phyloP scores from a whole-genome alignment of 2,113 vertebrate species.

The Petrocephalus zakoni region DNA sequence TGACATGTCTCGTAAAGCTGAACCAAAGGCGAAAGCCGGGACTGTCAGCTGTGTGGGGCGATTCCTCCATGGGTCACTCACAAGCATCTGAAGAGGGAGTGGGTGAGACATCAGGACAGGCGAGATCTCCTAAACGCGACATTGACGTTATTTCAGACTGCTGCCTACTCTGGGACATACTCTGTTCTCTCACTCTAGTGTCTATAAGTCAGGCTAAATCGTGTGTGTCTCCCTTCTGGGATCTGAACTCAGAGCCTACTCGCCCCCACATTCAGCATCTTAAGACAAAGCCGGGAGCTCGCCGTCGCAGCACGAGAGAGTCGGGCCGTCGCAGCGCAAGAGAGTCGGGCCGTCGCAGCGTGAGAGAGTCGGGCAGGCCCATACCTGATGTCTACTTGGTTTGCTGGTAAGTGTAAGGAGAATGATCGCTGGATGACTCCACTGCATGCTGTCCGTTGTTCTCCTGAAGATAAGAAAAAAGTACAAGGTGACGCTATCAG shows the following conservation, averaged over 20 bases:
- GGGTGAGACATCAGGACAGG: background rate
- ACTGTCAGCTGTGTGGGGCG: constrained; percentile 71
- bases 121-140: background rate
- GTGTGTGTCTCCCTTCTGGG: background rate
- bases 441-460: constrained; percentile 85
- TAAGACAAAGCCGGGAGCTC: background rate
- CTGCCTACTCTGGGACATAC: background rate
- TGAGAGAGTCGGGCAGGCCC: background rate
- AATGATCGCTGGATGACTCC: constrained; percentile 91
- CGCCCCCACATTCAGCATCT: background rate
- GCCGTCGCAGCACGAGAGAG: background rate
- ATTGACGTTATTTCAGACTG: background rate
- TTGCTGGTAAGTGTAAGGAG: constrained; percentile 91
- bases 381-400: constrained; percentile 94
- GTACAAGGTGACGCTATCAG: background rate
- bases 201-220: background rate
- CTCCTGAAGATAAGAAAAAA: constrained; percentile 68
- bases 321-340: background rate
- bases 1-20: constrained; percentile 85
- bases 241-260: background rate
- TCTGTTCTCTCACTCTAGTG: background rate
- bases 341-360: background rate
- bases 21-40: constrained; percentile 87
- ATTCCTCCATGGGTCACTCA: constrained; percentile 53
- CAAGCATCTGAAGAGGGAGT: constrained; percentile 55